Base-by-base conservation (phyloP, 1,140 invertebrate genomes). In the Drosophila subobscura region DNA sequence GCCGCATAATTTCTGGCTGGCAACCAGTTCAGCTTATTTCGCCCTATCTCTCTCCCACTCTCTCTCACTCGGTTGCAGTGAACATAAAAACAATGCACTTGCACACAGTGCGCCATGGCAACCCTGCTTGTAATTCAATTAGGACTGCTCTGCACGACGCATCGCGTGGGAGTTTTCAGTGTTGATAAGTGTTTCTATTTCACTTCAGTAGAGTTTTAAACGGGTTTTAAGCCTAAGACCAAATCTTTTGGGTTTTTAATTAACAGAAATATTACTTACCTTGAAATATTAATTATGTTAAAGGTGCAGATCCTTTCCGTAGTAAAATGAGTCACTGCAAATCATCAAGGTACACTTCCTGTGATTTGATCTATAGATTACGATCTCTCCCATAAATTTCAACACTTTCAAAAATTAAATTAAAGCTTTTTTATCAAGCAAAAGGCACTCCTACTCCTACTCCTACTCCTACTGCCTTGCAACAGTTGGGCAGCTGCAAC, bases 1-100 rank as follows among this genome's bases (percentile, higher is more conserved):
- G 8, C 63, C 64, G 68, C 56, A 68, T 68, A 63, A 68, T 70
- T 68, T 33, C n/a, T 10, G 47, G 37, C 23, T 68, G 65, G 42
- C 41, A 67, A 67, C 65, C 50, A 68, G 65, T 68, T 47, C 25
- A 3, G 27, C 27, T 25, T 12, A 4, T 4, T 12, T 29, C 29
- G 61, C 29, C 23, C 33, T 33, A 7, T 33, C 29, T 5, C 33
- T 37, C 33, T 20, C 29, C 16, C 33, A 8, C 29, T 33, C 29
- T 5, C 33, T 37, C 10, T 37, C 33, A 12, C 33, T 37, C 33
- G 33, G 10, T 1, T 37, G 33, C 3, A 12, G 33, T 10, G 33
- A 37, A 37, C 4, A 4, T 12, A 37, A 12, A 37, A 37, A 37
- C 33, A 37, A 37, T 37, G 33, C 33, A 37, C 10, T 37, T 1